A percentile compares a stretch with the other conserved stretches of the same genome.
Evolutionary conservation across 2,797 vertebrate genomes (phyloP).

Genomic region (Carcharodon carcharias): DNA sequence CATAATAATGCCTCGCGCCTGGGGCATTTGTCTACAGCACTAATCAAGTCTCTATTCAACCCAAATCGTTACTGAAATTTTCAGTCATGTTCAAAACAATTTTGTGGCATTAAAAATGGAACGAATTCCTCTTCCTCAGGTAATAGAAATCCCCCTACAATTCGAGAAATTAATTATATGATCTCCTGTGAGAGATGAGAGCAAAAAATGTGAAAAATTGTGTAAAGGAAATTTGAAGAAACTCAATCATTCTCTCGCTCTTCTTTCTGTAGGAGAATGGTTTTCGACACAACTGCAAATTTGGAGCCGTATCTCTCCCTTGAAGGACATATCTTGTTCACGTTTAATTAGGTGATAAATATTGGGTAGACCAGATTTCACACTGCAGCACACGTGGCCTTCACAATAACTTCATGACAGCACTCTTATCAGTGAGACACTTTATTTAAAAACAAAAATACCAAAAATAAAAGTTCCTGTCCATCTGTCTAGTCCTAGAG

Average conservation of each 20-base stretch:
- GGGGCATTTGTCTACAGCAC: not conserved
- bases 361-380: too few relatives aligned
- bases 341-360: not conserved
- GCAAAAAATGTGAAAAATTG: not conserved
- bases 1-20: too few relatives aligned
- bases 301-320: not conserved
- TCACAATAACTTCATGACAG: not conserved
- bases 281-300: not conserved
- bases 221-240: not conserved
- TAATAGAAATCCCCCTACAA: not conserved
- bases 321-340: not conserved
- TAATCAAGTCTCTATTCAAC: not conserved
- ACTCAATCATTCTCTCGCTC: not conserved
- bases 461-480: not conserved
- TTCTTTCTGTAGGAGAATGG: not conserved
- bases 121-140: not conserved
- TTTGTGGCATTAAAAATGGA: not conserved
- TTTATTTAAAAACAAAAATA: not conserved
- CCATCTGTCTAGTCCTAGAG: not conserved
- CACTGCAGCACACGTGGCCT: not conserved
- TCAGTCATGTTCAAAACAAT: not conserved
- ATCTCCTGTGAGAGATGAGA: not conserved
- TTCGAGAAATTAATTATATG: not conserved
- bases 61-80: not conserved
- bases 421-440: not conserved